Base-by-base conservation (phyloP, 2,888 invertebrate species). In the Oeneis ivallda region DNA sequence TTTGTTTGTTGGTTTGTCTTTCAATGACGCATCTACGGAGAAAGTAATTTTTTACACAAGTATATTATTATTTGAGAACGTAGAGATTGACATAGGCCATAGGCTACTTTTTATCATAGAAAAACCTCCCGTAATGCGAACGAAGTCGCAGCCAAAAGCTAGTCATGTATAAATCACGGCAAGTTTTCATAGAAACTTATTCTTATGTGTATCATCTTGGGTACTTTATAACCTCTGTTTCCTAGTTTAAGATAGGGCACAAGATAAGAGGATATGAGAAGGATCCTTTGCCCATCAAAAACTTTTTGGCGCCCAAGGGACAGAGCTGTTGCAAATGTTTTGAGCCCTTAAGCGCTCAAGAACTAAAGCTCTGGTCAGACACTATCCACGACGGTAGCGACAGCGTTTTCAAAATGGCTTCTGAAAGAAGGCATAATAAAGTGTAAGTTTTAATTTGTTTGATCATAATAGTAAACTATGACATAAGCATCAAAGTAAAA, bases 231-330 rank as follows among this genome's bases (percentile, higher is more conserved):
- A 11, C 43, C 17, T 41, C 17, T 53, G 43, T 45, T 45, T 53
- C 53, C 41, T 32, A 15, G 50, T 45, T 15, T 58, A n/a, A 4
- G 58, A 58, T 58, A n/a, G 57, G 57, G 17, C 37, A 11, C 17
- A 8, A 17, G 60, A 60, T 60, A 60, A 37, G 47, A 39, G 52
- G 52, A 43, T 56, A 47, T 58, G 57, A 58, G 57, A 66, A 62
- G 62, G 66, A 57, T 62, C 19, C 50, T 17, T 34, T n/a, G 65
- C 54, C 57, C 52, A 66, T 62, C 62, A 57, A 9, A 62, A 66
- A 66, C 45, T 66, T 66, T 66, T 57, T 53, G 57, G 34, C 53
- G 19, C 66, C 45, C 57, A 13, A 11, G 62, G 66, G 66, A 66
- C 45, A 11, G 19, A 32, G 39, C 13, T 47, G 32, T 32, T 45